Conservation (phyloP, 1,140 invertebrate species). For the Campoletis sonorensis region DNA sequence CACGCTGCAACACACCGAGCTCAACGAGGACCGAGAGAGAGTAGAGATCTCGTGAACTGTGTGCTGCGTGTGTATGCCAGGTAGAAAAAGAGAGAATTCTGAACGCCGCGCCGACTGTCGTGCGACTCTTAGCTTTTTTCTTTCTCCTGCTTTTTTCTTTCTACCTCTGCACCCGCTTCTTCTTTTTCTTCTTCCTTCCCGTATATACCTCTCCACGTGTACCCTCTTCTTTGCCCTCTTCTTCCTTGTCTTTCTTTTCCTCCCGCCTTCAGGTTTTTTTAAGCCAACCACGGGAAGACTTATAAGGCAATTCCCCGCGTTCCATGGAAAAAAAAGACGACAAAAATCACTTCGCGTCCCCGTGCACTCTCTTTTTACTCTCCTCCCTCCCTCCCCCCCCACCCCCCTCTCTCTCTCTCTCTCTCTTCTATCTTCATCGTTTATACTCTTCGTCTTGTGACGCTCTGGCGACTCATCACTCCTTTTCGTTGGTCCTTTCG, state of each 20-base stretch:
- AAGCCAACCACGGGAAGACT: constrained; percentile 60
- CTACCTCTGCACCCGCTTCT: constrained; percentile 34
- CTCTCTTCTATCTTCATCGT: no score
- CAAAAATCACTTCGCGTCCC: constrained; percentile 55
- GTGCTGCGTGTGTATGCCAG: constrained; percentile 26
- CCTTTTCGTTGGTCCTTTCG: constrained; percentile 21
- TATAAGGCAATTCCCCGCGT: constrained; percentile 73
- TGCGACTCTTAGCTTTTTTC: constrained; percentile 51
- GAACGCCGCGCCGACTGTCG: constrained; percentile 62
- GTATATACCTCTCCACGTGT: constrained; percentile 6
- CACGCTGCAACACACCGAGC: constrained; percentile 21
- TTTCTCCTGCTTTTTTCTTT: constrained; percentile 50
- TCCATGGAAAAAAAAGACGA: constrained; percentile 65
- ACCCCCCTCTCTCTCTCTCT: no score
- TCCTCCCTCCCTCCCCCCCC: no score
- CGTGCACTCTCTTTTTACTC: constrained; percentile 36
- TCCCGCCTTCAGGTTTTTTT: constrained; percentile 55
- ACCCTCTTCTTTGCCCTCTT: constrained; percentile 51
- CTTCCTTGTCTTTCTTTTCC: constrained; percentile 56
- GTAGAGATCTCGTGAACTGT: constrained; percentile 22
- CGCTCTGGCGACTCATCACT: not conserved
- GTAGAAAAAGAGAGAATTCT: constrained; percentile 33
- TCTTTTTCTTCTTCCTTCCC: constrained; percentile 40
- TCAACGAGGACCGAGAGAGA: constrained; percentile 48
- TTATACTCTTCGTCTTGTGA: constrained; percentile 8